phyloP scores from a whole-genome alignment of 1,140 invertebrate species.

The Drosophila pachea region DNA sequence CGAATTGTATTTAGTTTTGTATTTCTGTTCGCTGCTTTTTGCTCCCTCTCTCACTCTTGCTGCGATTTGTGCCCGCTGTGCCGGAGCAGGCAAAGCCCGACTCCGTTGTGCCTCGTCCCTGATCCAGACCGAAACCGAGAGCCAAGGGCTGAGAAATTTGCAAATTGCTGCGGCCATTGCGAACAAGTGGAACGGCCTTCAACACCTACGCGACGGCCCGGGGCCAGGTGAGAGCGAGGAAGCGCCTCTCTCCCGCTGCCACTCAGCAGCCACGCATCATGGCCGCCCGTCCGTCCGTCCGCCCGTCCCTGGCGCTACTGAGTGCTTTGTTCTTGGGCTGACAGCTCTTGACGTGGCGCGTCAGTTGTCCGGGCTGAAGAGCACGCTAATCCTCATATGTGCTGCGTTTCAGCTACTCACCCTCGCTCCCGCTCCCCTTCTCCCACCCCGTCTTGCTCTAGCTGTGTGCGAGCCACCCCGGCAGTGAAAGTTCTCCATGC shows the following conservation, averaged over 20 bases:
- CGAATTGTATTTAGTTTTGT: conserved; percentile 62
- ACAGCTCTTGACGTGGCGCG: conserved; percentile 55
- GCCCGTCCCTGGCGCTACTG: conserved; percentile 40
- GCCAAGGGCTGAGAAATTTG: conserved; percentile 16
- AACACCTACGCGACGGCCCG: conserved; percentile 43
- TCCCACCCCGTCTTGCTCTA: neutral
- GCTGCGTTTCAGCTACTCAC: neutral
- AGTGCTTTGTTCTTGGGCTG: conserved; percentile 60
- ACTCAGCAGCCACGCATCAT: conserved; percentile 34
- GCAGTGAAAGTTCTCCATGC: conserved; percentile 67
- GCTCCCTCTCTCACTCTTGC: conserved; percentile 3
- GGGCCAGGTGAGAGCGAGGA: conserved; percentile 12
- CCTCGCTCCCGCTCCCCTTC: conserved; percentile 12
- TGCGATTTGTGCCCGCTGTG: conserved; percentile 41
- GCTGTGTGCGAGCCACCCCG: neutral
- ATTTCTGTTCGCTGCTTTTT: conserved; percentile 34
- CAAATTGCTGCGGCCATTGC: conserved; percentile 30
- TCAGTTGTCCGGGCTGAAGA: conserved; percentile 38
- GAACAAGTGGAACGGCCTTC: conserved; percentile 57
- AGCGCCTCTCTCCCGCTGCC: neutral
- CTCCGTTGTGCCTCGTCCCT: neutral
- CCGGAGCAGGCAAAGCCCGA: neutral
- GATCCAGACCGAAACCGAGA: neutral
- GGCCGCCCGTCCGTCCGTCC: conserved; percentile 27
- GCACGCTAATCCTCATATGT: conserved; percentile 56